phyloP scores from a whole-genome alignment of 2,113 vertebrate species.

The Laticauda colubrina region DNA sequence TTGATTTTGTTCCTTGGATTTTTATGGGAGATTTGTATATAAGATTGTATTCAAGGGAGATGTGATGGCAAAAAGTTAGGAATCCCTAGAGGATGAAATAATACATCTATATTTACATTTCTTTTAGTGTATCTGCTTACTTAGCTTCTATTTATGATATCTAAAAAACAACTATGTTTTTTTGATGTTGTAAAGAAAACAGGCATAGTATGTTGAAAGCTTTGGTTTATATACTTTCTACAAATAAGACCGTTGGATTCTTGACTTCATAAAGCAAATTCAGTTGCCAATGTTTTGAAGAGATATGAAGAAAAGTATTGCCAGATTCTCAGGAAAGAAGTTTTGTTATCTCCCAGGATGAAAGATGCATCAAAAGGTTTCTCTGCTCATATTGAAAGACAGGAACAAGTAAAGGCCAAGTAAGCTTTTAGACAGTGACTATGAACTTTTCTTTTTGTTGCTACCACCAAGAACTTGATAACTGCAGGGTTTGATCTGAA shows the following conservation, averaged over 20 bases:
- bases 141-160: background rate
- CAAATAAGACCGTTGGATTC: background rate
- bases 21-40: background rate
- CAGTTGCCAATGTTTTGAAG: background rate
- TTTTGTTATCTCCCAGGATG: slow-evolving; percentile 10
- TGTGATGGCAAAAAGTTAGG: background rate
- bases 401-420: slow-evolving; percentile 3
- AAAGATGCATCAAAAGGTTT: slow-evolving; percentile 25
- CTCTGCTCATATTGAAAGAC: background rate
- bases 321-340: background rate
- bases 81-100: background rate
- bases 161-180: background rate
- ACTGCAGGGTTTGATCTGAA: slow-evolving; percentile 34
- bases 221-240: background rate
- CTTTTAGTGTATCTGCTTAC: background rate
- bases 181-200: background rate
- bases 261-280: slow-evolving; percentile 1
- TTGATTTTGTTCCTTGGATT: background rate
- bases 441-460: slow-evolving; percentile 17
- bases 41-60: background rate
- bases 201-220: background rate
- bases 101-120: background rate
- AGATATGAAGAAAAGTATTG: background rate
- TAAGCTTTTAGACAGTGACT: background rate
- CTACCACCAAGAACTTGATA: slow-evolving; percentile 12